These are phyloP conservation scores for Chamaetylas fuelleborni DNA, from an alignment of 2,113 vertebrate genomes.

Conservation along the genomic window DNA sequence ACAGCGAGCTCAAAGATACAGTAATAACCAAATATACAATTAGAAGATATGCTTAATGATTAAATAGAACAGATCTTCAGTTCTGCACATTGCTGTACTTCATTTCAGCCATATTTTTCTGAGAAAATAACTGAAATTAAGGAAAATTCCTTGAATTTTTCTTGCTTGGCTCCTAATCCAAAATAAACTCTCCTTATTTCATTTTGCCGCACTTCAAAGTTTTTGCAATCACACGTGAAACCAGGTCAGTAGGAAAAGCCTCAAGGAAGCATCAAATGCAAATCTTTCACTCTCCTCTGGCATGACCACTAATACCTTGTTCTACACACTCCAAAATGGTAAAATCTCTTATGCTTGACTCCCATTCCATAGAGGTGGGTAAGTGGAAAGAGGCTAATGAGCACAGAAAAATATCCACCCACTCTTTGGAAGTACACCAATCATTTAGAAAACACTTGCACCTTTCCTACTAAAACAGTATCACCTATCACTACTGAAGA, in stretches of 20 bases:
- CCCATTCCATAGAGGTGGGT: neutral
- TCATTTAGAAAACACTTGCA: neutral
- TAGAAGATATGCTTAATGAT: neutral
- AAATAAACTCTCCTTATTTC: neutral
- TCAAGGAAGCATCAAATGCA: neutral
- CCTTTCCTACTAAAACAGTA: neutral
- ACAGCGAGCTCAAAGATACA: neutral
- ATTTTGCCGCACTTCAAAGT: neutral
- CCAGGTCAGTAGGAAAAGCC: neutral
- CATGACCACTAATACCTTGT: neutral
- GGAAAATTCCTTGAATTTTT: neutral
- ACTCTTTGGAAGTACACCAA: neutral
- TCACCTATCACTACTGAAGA: fast-evolving
- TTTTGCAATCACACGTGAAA: neutral
- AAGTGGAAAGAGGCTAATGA: neutral
- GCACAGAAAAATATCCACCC: neutral
- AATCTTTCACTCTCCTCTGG: neutral
- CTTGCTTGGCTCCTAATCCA: neutral
- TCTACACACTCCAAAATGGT: neutral
- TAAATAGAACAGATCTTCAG: neutral
- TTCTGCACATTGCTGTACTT: neutral
- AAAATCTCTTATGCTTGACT: neutral
- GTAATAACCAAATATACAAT: fast-evolving
- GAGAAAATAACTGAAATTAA: neutral
- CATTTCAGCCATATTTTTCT: neutral